Evolutionary conservation across 1,140 invertebrate genomes (phyloP).

Genomic region (Grapholita molesta): DNA sequence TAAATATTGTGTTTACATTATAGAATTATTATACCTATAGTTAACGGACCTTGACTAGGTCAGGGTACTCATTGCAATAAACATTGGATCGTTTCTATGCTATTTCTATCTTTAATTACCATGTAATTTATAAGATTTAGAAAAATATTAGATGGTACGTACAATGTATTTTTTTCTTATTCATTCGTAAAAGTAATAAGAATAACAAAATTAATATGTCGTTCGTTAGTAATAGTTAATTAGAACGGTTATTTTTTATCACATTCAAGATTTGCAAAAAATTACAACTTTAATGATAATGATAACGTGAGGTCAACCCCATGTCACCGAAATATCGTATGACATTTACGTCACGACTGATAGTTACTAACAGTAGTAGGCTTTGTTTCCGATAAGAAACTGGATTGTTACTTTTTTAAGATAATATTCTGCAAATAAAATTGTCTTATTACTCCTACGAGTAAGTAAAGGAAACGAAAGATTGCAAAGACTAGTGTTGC

Average conservation of each 20-base stretch:
- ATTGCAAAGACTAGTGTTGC: background rate
- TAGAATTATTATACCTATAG: background rate
- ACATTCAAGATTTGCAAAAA: background rate
- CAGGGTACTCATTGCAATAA: background rate
- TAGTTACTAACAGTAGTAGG: slow-evolving; percentile 29
- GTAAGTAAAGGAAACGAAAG: too few species aligned
- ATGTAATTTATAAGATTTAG: too few species aligned
- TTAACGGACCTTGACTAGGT: background rate
- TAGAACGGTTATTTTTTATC: background rate
- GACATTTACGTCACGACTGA: slow-evolving; percentile 47
- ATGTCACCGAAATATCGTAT: slow-evolving; percentile 31
- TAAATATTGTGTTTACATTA: slow-evolving; percentile 59
- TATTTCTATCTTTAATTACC: too few species aligned
- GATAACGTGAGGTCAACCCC: slow-evolving; percentile 29
- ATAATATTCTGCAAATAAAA: background rate
- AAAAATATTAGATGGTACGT: too few species aligned
- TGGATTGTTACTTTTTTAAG: background rate
- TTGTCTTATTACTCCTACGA: too few species aligned
- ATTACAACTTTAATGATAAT: slow-evolving; percentile 15
- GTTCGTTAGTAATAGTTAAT: too few species aligned
- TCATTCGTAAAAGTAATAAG: too few species aligned
- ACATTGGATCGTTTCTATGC: too few species aligned
- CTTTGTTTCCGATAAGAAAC: slow-evolving; percentile 18
- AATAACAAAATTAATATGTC: too few species aligned
- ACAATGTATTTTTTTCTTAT: too few species aligned